A percentile compares a stretch with the other conserved stretches of the same genome.
phyloP scores from a whole-genome alignment of 2,113 vertebrate species.

The Chamaetylas fuelleborni region DNA sequence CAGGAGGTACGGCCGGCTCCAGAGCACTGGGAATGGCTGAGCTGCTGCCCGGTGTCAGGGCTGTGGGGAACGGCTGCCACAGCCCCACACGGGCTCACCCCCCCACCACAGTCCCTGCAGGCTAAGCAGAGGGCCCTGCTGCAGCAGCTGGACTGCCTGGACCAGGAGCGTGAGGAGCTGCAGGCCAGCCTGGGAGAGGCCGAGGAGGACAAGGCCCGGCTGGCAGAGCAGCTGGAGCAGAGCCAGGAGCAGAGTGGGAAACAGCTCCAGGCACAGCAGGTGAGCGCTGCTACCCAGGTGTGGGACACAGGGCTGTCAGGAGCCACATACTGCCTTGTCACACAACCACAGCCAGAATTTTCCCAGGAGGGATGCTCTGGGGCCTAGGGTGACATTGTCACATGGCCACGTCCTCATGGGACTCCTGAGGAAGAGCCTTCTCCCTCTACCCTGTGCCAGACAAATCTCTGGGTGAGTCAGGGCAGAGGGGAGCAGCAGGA shows the following conservation, averaged over 20 bases:
- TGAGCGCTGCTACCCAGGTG: not conserved
- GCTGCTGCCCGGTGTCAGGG: not conserved
- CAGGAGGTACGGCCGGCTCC: conserved; percentile 76
- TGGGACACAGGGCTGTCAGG: not conserved
- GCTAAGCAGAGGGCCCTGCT: conserved; percentile 83
- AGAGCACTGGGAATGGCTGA: rapidly evolving
- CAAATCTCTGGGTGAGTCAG: not conserved
- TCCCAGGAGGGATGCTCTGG: not conserved
- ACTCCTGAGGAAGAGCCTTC: not conserved
- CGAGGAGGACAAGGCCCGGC: conserved; percentile 59
- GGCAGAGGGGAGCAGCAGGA: not conserved
- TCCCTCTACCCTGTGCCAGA: not conserved
- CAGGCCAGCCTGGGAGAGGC: conserved; percentile 73
- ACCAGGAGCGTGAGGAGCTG: conserved; percentile 83
- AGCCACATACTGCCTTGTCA: rapidly evolving
- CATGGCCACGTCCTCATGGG: rapidly evolving
- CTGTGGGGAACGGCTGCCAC: not conserved
- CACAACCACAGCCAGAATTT: not conserved
- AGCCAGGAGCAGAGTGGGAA: conserved; percentile 53
- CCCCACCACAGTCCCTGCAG: conserved; percentile 79
- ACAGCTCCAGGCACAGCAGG: conserved; percentile 80
- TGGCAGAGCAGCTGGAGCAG: conserved; percentile 58
- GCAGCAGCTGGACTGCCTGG: conserved; percentile 80
- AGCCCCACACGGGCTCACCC: not conserved
- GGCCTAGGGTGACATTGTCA: not conserved